phyloP scores from a whole-genome alignment of 2,797 vertebrate species.

The Emys orbicularis region DNA sequence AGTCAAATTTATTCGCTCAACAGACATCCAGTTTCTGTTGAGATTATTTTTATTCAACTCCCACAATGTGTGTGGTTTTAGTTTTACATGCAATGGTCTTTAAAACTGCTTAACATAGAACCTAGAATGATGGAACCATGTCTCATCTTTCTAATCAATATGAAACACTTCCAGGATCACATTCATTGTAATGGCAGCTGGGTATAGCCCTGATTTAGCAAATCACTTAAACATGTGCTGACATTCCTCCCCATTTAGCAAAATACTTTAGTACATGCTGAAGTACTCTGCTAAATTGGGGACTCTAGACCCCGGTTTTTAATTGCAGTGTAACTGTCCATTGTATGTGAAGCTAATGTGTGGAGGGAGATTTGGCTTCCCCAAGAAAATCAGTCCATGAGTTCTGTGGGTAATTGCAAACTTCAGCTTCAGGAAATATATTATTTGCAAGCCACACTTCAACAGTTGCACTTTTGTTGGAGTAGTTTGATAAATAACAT shows the following conservation, averaged over 20 bases:
- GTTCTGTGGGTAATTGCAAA: not conserved
- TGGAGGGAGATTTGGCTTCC: not conserved
- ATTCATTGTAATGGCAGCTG: not conserved
- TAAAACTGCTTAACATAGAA: not conserved
- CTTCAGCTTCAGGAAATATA: not conserved
- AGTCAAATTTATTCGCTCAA: not conserved
- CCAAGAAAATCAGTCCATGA: not conserved
- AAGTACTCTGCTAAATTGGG: not conserved
- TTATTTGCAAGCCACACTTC: not conserved
- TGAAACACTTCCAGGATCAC: not conserved
- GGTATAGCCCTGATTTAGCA: not conserved
- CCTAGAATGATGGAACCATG: not conserved
- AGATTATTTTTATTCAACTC: not conserved
- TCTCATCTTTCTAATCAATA: not conserved
- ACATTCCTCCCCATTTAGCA: not conserved
- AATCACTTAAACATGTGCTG: not conserved
- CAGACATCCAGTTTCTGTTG: not conserved
- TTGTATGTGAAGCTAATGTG: rapidly evolving
- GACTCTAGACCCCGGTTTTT: not conserved
- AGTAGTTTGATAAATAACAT: constrained; percentile 17
- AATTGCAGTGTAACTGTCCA: not conserved
- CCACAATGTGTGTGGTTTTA: rapidly evolving
- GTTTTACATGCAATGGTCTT: not conserved
- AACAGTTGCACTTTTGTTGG: not conserved
- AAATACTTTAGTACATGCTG: not conserved